Conservation (phyloP, 2,113 vertebrate genomes). For the Pelmatolapia mariae region DNA sequence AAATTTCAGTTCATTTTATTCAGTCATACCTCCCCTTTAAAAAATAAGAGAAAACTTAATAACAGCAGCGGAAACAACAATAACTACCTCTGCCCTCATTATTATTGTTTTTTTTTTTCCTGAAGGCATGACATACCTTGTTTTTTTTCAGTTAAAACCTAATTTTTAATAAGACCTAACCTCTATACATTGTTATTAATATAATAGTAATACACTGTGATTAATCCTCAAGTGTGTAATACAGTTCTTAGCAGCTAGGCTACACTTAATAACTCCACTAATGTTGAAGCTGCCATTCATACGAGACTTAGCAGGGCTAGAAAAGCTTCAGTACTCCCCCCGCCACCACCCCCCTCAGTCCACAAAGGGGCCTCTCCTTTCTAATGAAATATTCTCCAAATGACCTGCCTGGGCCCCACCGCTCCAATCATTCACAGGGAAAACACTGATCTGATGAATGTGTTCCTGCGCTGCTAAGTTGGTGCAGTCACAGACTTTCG, state of each 20-base stretch:
- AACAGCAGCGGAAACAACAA: not conserved
- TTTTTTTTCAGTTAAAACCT: not conserved
- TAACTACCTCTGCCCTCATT: not conserved
- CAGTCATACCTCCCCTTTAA: not conserved
- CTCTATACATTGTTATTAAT: not conserved
- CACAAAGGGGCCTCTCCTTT: slow-evolving; percentile 60
- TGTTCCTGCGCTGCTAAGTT: slow-evolving; percentile 4
- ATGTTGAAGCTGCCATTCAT: slow-evolving; percentile 19
- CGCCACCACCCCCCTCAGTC: not conserved
- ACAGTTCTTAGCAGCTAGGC: not conserved
- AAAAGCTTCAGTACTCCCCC: not conserved
- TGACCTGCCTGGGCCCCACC: slow-evolving; percentile 55
- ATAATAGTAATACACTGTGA: not conserved
- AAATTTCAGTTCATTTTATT: not conserved
- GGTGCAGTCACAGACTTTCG: not conserved
- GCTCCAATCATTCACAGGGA: slow-evolving; percentile 55
- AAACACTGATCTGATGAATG: slow-evolving; percentile 69
- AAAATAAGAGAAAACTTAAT: not conserved
- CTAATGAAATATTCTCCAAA: slow-evolving; percentile 71
- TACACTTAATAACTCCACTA: not conserved
- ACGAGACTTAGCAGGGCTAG: not conserved
- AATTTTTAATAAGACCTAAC: not conserved
- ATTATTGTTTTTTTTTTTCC: not conserved
- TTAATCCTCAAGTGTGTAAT: not conserved
- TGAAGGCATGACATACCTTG: not conserved